Conservation (phyloP, 2,113 vertebrate species). For the Ictalurus furcatus region DNA sequence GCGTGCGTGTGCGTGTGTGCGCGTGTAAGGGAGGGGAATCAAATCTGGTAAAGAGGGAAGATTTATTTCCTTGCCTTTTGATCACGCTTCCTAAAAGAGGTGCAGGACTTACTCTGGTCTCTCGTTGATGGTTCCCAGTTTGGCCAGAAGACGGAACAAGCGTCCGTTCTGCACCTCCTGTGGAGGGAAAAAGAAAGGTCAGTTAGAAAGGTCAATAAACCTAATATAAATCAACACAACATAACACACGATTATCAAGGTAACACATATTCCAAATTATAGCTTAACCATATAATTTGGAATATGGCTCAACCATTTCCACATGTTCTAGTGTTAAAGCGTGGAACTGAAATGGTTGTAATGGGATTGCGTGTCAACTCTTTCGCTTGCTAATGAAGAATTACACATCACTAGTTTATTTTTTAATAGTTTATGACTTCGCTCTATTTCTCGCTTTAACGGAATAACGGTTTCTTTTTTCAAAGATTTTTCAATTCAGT, state of each 20-base stretch:
- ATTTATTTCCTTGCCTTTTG: background rate
- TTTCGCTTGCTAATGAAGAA: background rate
- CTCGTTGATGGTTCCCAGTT: slow-evolving; percentile 99
- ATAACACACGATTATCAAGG: background rate
- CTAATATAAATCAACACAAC: background rate
- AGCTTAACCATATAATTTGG: background rate
- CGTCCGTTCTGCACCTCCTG: slow-evolving; percentile 98
- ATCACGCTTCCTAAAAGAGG: background rate
- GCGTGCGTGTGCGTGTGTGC: too few relatives aligned
- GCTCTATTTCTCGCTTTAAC: background rate
- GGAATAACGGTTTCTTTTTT: background rate
- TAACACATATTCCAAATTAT: background rate
- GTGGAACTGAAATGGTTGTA: too few relatives aligned
- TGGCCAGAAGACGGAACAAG: slow-evolving; percentile 95
- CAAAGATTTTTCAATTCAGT: background rate
- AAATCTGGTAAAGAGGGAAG: background rate
- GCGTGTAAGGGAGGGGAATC: background rate
- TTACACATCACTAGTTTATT: background rate
- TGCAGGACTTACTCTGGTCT: slow-evolving; percentile 89
- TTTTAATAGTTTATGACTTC: background rate
- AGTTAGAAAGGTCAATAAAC: background rate
- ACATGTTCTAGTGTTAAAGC: too few relatives aligned
- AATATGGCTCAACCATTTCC: too few relatives aligned
- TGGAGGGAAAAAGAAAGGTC: slow-evolving; percentile 24
- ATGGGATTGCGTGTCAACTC: too few relatives aligned